Evolutionary conservation across 2,888 invertebrate species (phyloP).

Genomic region (Cabera pusaria): DNA sequence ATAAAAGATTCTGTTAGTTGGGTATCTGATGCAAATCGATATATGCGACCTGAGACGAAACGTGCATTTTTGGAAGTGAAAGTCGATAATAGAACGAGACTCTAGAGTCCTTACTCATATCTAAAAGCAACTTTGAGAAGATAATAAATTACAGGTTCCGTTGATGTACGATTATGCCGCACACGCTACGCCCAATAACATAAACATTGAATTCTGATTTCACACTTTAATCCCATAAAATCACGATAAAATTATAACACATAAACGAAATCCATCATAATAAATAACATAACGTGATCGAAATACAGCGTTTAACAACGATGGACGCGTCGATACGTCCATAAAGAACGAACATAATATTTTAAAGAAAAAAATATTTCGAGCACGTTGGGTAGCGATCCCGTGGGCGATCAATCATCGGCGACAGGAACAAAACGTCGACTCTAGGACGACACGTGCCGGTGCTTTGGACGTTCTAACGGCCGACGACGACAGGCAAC

Average conservation of each 20-base stretch:
- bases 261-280: conserved; percentile 18
- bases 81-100: no score
- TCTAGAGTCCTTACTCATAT: no score
- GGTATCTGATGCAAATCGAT: no score
- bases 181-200: no score
- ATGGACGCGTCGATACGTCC: conserved; percentile 22
- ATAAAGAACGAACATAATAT: conserved; percentile 23
- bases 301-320: conserved; percentile 27
- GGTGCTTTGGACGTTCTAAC: conserved; percentile 46
- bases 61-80: no score
- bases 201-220: no score
- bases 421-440: conserved; percentile 47
- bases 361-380: conserved; percentile 26
- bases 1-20: no score
- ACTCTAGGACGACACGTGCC: conserved; percentile 50
- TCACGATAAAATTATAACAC: conserved; percentile 2
- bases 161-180: no score
- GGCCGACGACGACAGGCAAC: conserved; percentile 17
- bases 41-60: no score
- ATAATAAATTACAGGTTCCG: no score
- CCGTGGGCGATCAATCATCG: conserved; percentile 48
- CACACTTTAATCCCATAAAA: conserved; percentile 6
- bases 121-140: no score
- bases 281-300: conserved; percentile 28
- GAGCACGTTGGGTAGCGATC: conserved; percentile 35